A percentile compares a stretch with the other conserved stretches of the same genome.
These are phyloP conservation scores for Salvelinus alpinus DNA, from an alignment of 2,113 vertebrate genomes.

Conservation along the genomic window DNA sequence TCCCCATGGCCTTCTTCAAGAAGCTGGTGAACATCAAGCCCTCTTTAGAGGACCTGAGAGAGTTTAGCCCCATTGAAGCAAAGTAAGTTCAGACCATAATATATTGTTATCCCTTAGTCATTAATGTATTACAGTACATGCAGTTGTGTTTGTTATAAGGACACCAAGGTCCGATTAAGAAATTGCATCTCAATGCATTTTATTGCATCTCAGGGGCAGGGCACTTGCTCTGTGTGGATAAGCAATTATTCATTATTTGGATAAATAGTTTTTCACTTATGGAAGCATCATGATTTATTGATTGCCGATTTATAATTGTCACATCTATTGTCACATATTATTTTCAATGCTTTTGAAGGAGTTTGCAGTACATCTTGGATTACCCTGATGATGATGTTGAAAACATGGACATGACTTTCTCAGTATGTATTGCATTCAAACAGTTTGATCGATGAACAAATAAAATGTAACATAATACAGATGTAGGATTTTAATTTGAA, in stretches of 20 bases:
- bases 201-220: too few relatives aligned
- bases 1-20: slow-evolving; percentile 74
- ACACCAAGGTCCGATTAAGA: too few relatives aligned
- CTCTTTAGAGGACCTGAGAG: slow-evolving; percentile 65
- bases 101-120: too few relatives aligned
- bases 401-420: slow-evolving; percentile 56
- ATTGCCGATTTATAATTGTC: not conserved
- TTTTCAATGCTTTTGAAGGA: slow-evolving; percentile 49
- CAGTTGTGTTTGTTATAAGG: too few relatives aligned
- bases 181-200: too few relatives aligned
- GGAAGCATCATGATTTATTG: not conserved
- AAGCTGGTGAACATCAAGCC: slow-evolving; percentile 65
- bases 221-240: too few relatives aligned
- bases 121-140: too few relatives aligned
- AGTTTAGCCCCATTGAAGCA: slow-evolving; percentile 51
- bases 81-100: slow-evolving; percentile 45
- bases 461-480: too few relatives aligned
- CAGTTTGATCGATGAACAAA: too few relatives aligned
- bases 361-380: slow-evolving; percentile 66
- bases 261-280: not conserved
- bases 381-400: slow-evolving; percentile 51
- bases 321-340: not conserved
- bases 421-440: slow-evolving; percentile 55
- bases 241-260: too few relatives aligned
- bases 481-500: too few relatives aligned